Percentiles rank a stretch among this genome's conserved stretches.
phyloP scores from a whole-genome alignment of 2,113 vertebrate species.

The Pteruthius melanotis region DNA sequence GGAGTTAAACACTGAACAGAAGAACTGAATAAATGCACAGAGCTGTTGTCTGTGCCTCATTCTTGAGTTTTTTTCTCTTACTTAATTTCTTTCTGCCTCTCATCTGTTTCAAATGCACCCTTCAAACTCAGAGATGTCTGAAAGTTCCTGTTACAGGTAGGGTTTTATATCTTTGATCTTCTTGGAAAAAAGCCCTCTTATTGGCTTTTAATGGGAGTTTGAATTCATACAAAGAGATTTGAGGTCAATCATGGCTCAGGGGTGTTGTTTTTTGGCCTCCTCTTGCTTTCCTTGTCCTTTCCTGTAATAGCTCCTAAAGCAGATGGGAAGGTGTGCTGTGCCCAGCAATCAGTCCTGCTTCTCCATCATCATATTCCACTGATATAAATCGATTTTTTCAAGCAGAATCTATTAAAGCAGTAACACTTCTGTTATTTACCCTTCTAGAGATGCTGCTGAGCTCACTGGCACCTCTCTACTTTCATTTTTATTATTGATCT shows the following conservation, averaged over 20 bases:
- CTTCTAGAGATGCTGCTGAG: neutral
- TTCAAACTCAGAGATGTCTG: neutral
- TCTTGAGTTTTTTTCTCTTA: neutral
- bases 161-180: neutral
- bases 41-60: neutral
- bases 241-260: neutral
- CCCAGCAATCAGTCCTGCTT: neutral
- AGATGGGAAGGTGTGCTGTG: neutral
- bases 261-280: neutral
- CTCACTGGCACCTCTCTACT: neutral
- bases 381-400: neutral
- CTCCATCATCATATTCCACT: neutral
- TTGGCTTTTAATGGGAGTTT: neutral
- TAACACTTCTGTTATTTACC: neutral
- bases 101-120: neutral
- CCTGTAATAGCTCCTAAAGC: neutral
- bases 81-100: neutral
- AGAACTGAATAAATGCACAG: neutral
- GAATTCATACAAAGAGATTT: neutral
- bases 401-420: conserved; percentile 9
- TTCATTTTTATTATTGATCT: neutral
- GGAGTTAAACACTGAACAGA: neutral
- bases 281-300: neutral
- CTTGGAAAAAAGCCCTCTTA: neutral
- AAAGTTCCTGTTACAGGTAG: neutral